Base-by-base conservation (phyloP, 2,113 vertebrate species). In the Daphoenositta chrysoptera region DNA sequence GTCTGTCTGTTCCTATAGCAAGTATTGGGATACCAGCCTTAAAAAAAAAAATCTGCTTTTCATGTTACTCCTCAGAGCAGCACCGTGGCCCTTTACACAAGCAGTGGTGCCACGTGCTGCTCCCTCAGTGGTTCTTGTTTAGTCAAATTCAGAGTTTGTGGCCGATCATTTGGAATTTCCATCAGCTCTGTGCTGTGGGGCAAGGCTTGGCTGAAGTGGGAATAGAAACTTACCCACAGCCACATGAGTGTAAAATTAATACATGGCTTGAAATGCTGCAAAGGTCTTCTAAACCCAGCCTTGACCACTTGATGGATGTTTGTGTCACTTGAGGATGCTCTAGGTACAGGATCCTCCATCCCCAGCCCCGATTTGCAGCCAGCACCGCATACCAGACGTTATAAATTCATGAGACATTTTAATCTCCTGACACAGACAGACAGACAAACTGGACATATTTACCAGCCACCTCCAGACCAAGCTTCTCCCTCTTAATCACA, bases 141-240 rank as follows among this genome's bases (percentile, higher is more conserved):
- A 80, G 82, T 94, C 79, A 79, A 54, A 88, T 63, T 86, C 40
- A 35, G 90, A 96, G 63, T 37, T 70, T 73, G 63, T 81, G 89
- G 81, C 87, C 30, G 8, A 48, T 33, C 7, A 3, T 63, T 91
- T 96, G 93, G 93, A 90, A 94, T 96, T 97, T 95, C 94, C 94
- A 84, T 81, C 83, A 79, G 75, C 93, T 51, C 69, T 68, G n/a
- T 0, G 0, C 76, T 30, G 26, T 33, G 53, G 82, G 93, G 87
- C 84, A 77, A 83, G 45, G 64, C 58, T 56, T n/a, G 76, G 51
- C 92, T 45, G 56, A 95, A 58, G 90, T 68, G 85, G 76, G 79
- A 92, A 92, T 92, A 94, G 93, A 96, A 96, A 91, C 84, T 76
- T 28, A n/a, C 65, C 64, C 89, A 42, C 61, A 83, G 77, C 33